These are phyloP conservation scores for Riparia riparia DNA, from an alignment of 2,113 vertebrate species.

Conservation along the genomic window DNA sequence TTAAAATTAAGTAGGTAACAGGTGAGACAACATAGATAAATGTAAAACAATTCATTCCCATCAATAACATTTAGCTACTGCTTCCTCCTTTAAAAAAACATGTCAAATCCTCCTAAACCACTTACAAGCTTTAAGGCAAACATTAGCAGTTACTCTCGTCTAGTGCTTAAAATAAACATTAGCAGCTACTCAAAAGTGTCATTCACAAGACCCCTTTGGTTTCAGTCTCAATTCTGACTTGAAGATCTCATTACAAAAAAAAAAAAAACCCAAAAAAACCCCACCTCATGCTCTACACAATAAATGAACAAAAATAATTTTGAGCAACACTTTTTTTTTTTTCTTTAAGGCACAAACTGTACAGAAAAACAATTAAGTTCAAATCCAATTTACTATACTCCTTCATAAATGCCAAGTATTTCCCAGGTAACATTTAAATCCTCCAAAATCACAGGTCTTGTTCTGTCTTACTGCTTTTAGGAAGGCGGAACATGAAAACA, in stretches of 20 bases:
- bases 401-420: not conserved
- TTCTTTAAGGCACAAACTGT: not conserved
- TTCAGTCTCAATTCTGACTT: not conserved
- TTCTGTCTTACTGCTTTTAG: not conserved
- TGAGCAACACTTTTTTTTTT: not conserved
- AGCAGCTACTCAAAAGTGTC: not conserved
- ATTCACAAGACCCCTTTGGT: not conserved
- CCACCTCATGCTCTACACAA: not conserved
- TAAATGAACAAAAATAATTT: not conserved
- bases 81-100: not conserved
- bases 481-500: not conserved
- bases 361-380: not conserved
- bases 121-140: slow-evolving; percentile 8
- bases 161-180: not conserved
- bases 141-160: not conserved
- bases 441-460: not conserved
- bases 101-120: not conserved
- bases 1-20: not conserved
- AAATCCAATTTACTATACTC: not conserved
- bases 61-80: not conserved
- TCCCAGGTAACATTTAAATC: not conserved
- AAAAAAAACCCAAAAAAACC: no score
- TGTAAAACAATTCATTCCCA: not conserved
- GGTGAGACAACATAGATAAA: not conserved
- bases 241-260: not conserved